Evolutionary conservation across 2,888 invertebrate species (phyloP), one percentile per base, ranked within the genome.

Genomic region (Spodoptera picta): DNA sequence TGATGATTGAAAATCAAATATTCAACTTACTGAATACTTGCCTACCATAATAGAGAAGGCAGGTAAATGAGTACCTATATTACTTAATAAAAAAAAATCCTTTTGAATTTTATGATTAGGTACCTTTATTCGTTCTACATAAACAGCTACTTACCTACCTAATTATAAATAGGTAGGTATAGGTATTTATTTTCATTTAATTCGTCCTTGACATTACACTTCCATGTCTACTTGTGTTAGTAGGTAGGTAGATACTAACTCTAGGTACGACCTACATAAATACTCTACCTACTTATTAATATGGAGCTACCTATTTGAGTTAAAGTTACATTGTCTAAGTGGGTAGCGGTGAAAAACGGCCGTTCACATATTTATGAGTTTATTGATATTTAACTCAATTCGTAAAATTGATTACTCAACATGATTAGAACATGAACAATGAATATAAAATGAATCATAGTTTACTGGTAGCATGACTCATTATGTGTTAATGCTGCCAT

Each of bases 361-460:
- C 11, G 10, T 55, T 45, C 24, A 24, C 52, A 4, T 57, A 47
- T 61, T 5, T 14, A 46, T 46, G 36, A 43, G 19, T 44, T 54
- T 24, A 54, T 45, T 51, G 50, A 58, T 47, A 59, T 52, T 48
- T 45, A 48, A 42, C 24, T 54, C 36, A 36, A 36, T 36, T 36
- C 36, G 11, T 11, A 31, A 45, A 65, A 56, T 36, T 59, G 61
- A 53, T 71, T 50, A 56, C 54, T 60, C 55, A 54, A 57, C 50
- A 52, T 60, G 53, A 41, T 49, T 59, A 59, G 11, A 72, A 67
- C 47, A 24, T 59, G 27, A 50, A 65, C 58, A 64, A 52, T 53
- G 42, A 59, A 43, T 42, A 56, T 42, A 56, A 19, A 48, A 55
- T 67, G 72, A 71, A 62, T 71, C 73, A 72, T 49, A 48, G 48